Conservation (phyloP, 2,888 invertebrate genomes). For the Malachius bipustulatus region DNA sequence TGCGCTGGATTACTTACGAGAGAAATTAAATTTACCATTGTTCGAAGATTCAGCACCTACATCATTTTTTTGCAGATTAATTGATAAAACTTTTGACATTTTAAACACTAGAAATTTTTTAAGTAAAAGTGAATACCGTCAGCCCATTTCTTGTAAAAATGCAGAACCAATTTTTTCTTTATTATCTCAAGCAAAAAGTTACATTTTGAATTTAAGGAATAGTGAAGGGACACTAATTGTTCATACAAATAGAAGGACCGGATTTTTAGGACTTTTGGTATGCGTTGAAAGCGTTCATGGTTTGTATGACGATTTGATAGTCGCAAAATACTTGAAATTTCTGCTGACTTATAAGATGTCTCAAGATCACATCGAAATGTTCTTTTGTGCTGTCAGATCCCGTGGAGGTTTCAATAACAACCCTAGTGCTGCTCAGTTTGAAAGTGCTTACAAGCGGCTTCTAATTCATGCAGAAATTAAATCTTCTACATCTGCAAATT, state of each 20-base stretch:
- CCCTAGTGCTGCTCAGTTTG: constrained; percentile 18
- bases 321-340: constrained; percentile 4
- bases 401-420: constrained; percentile 20
- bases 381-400: too few relatives aligned
- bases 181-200: neutral
- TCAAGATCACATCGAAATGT: too few relatives aligned
- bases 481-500: constrained; percentile 7
- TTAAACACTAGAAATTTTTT: constrained; percentile 16
- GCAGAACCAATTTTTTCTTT: neutral
- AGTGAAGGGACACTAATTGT: constrained; percentile 11
- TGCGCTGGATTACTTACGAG: constrained; percentile 14
- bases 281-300: constrained; percentile 5
- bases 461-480: constrained; percentile 14
- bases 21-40: constrained; percentile 10
- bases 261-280: constrained; percentile 8
- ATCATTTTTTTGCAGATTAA: constrained; percentile 17
- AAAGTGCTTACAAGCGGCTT: constrained; percentile 17
- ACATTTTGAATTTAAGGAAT: constrained; percentile 10
- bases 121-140: neutral
- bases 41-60: constrained; percentile 17
- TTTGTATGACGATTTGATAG: constrained; percentile 4
- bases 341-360: too few relatives aligned
- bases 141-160: constrained; percentile 5
- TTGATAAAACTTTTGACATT: constrained; percentile 21
- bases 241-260: constrained; percentile 5